Percentiles rank a stretch among this genome's conserved stretches.
Conservation (phyloP, 2,797 vertebrate species). For the Coranthus polyacanthus region DNA sequence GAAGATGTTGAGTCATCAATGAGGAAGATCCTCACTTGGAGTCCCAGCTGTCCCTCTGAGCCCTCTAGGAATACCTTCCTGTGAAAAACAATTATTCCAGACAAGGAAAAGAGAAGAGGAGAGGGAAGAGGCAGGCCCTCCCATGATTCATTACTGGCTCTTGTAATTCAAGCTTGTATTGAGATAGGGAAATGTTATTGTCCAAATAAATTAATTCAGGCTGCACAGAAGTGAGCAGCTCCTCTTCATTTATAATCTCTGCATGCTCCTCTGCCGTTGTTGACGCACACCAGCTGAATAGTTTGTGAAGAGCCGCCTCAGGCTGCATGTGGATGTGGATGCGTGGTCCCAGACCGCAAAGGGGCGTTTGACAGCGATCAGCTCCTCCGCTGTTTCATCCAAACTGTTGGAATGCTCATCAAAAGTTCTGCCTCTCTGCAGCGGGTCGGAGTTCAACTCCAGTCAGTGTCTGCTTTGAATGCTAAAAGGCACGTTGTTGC, state of each 20-base stretch:
- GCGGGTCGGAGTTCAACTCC: conserved; percentile 22
- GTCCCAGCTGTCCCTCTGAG: conserved; percentile 18
- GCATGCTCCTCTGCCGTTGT: conserved; percentile 46
- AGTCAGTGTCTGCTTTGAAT: conserved; percentile 31
- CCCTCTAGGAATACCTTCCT: conserved; percentile 59
- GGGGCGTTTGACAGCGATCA: conserved; percentile 40
- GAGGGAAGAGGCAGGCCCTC: conserved; percentile 33
- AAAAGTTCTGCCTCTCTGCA: conserved; percentile 38
- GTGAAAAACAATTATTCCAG: conserved; percentile 68
- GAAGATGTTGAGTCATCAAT: conserved; percentile 60
- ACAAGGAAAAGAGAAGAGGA: conserved; percentile 23
- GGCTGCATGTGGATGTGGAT: conserved; percentile 37
- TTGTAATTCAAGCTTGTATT: conserved; percentile 28
- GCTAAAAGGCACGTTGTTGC: conserved; percentile 3
- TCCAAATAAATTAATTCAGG: conserved; percentile 68
- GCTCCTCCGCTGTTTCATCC: conserved; percentile 39
- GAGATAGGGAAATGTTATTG: conserved; percentile 65
- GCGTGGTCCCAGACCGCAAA: conserved; percentile 47
- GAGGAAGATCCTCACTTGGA: neutral
- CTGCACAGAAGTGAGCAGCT: conserved; percentile 30
- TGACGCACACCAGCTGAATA: conserved; percentile 44
- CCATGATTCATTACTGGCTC: conserved; percentile 38
- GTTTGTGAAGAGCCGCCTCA: conserved; percentile 54
- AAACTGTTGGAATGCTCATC: conserved; percentile 43
- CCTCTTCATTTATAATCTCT: conserved; percentile 55